These are phyloP conservation scores for Oophaga pumilio DNA, from an alignment of 2,113 vertebrate species.

Conservation along the genomic window DNA sequence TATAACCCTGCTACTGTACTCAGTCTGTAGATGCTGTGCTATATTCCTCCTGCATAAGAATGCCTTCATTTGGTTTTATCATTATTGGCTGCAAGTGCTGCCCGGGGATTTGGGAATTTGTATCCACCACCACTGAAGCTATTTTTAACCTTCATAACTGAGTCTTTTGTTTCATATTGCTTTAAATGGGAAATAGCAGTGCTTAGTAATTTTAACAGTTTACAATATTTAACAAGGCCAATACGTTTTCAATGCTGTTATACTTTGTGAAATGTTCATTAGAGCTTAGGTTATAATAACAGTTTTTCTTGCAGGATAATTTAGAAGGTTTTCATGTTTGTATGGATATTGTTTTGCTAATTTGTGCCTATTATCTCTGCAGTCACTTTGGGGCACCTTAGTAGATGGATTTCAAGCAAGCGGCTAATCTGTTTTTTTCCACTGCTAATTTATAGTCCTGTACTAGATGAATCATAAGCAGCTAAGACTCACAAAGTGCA, in stretches of 20 bases:
- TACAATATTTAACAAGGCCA: slow-evolving; percentile 31
- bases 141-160: slow-evolving; percentile 37
- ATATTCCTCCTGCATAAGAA: slow-evolving; percentile 45
- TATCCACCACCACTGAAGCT: background rate
- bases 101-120: background rate
- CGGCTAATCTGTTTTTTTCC: background rate
- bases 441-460: slow-evolving; percentile 48
- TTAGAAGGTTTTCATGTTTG: slow-evolving; percentile 54
- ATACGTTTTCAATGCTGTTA: slow-evolving; percentile 33
- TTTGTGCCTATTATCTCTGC: slow-evolving; percentile 47
- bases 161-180: background rate
- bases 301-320: slow-evolving; percentile 38
- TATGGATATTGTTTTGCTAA: slow-evolving; percentile 37
- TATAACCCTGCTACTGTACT: slow-evolving; percentile 53
- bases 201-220: slow-evolving; percentile 32
- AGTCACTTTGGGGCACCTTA: slow-evolving; percentile 39
- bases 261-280: slow-evolving; percentile 57
- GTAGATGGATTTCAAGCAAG: slow-evolving; percentile 46
- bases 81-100: slow-evolving; percentile 26
- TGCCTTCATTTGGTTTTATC: slow-evolving; percentile 41
- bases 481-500: background rate
- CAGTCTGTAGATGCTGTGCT: slow-evolving; percentile 11
- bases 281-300: slow-evolving; percentile 56
- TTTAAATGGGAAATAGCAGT: slow-evolving; percentile 22
- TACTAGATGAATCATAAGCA: slow-evolving; percentile 15